Evolutionary conservation across 2,888 invertebrate genomes (phyloP).

Genomic region (Metalampra italica): DNA sequence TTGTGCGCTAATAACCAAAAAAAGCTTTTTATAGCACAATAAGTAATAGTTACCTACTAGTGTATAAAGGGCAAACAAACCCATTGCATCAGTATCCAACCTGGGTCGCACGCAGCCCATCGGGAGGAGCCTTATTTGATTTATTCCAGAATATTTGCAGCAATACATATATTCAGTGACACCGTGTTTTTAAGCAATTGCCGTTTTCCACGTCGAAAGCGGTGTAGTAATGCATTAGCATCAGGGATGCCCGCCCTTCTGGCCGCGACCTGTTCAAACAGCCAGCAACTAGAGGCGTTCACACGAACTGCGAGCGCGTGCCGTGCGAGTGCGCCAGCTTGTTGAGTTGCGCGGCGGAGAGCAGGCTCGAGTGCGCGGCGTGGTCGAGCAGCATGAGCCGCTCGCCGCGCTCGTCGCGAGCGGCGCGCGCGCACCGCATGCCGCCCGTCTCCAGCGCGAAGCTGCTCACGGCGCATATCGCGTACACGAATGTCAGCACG

Average conservation of each 20-base stretch:
- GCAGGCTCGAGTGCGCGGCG: constrained; percentile 63
- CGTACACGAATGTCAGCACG: constrained; percentile 64
- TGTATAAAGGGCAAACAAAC: neutral
- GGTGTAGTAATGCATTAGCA: too few relatives aligned
- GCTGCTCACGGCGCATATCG: constrained; percentile 66
- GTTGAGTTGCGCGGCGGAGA: constrained; percentile 66
- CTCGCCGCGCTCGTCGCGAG: constrained; percentile 59
- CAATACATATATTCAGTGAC: too few relatives aligned
- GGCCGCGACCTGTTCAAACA: neutral
- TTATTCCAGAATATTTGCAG: too few relatives aligned
- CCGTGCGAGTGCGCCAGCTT: constrained; percentile 60
- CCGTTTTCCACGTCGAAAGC: too few relatives aligned
- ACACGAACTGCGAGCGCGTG: constrained; percentile 64
- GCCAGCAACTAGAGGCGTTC: constrained; percentile 15
- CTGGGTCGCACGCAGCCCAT: too few relatives aligned
- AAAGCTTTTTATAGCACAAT: constrained; percentile 1
- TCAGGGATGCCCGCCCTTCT: too few relatives aligned
- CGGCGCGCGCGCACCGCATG: constrained; percentile 39
- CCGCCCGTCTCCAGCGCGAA: constrained; percentile 59
- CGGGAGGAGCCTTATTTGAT: too few relatives aligned
- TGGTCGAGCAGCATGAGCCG: constrained; percentile 62
- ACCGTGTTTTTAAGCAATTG: too few relatives aligned
- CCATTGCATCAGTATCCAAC: too few relatives aligned
- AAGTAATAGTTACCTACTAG: too few relatives aligned
- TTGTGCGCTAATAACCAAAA: constrained; percentile 27